Evolutionary conservation across 2,888 invertebrate species (phyloP).

Genomic region (Lamellibrachia columna): DNA sequence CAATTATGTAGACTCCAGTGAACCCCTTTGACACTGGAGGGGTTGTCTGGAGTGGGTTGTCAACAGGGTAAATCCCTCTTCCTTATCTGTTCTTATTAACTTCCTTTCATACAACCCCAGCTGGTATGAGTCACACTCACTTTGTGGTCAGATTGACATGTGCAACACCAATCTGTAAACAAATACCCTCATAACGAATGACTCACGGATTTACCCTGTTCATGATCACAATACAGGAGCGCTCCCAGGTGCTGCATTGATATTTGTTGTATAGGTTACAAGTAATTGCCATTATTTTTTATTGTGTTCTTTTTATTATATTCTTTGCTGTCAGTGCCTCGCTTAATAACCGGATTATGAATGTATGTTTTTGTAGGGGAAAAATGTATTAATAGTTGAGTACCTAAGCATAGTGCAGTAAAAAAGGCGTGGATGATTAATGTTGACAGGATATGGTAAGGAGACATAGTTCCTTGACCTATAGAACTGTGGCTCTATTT

Average conservation of each 20-base stretch:
- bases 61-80: slow-evolving; percentile 11
- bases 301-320: not conserved
- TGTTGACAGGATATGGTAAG: not conserved
- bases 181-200: not conserved
- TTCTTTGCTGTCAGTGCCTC: not conserved
- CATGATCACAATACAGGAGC: not conserved
- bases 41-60: not conserved
- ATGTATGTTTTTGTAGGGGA: not conserved
- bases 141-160: not conserved
- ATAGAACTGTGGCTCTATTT: not conserved
- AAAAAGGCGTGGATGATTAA: not conserved
- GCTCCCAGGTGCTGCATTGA: not conserved
- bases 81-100: not conserved
- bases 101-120: not conserved
- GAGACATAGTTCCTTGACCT: not conserved
- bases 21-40: not conserved
- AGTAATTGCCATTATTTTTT: too few species aligned
- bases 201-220: not conserved
- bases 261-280: not conserved
- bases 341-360: not conserved
- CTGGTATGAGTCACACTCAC: not conserved
- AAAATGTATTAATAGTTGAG: not conserved
- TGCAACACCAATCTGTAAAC: not conserved
- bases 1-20: not conserved
- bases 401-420: not conserved